Conservation (phyloP, 2,113 vertebrate species). For the Typhlomys cinereus region DNA sequence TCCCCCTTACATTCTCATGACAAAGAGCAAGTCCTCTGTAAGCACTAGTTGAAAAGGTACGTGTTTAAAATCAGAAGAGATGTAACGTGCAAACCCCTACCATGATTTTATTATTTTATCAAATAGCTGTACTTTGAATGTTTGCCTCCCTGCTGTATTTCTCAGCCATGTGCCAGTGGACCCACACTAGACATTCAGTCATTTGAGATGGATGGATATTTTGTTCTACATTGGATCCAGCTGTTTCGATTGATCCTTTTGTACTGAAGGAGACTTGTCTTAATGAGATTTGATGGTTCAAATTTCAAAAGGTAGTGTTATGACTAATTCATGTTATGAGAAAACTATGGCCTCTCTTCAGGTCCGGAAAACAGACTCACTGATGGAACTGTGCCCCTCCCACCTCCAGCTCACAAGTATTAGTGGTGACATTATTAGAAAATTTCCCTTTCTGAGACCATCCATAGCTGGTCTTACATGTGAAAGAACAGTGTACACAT, state of each 20-base stretch:
- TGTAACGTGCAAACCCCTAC: background rate
- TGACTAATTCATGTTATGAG: background rate
- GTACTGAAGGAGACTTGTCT: background rate
- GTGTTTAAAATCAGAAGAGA: background rate
- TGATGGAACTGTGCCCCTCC: background rate
- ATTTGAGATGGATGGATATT: background rate
- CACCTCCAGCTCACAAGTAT: background rate
- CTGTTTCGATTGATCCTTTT: background rate
- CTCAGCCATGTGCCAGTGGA: background rate
- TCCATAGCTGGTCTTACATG: background rate
- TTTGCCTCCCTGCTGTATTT: background rate
- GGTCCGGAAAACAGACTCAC: background rate
- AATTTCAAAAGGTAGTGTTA: background rate
- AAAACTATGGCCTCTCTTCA: slow-evolving; percentile 12
- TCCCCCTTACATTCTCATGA: background rate
- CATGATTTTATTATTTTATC: background rate
- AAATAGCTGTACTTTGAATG: background rate
- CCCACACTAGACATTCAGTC: background rate
- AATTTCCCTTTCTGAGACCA: background rate
- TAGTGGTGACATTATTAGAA: background rate
- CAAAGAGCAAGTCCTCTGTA: background rate
- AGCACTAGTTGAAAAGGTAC: background rate
- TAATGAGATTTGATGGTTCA: background rate
- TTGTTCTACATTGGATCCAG: background rate
- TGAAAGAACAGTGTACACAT: background rate